phyloP scores from a whole-genome alignment of 2,113 vertebrate species.

The Paramormyrops kingsleyae region DNA sequence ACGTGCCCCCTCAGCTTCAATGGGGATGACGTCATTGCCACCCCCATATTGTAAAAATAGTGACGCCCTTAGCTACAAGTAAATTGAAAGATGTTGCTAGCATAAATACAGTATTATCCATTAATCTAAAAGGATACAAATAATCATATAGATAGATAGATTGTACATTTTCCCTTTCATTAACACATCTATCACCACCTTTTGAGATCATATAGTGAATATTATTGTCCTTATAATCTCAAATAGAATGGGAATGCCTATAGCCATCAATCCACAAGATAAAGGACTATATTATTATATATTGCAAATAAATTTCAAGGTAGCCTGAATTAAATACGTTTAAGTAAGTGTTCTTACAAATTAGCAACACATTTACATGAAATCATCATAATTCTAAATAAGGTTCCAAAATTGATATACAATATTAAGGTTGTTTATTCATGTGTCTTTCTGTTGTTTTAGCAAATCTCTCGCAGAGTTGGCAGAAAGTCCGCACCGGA shows the following conservation, averaged over 20 bases:
- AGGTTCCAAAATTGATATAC: too few relatives aligned
- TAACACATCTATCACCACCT: too few relatives aligned
- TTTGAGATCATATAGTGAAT: not conserved
- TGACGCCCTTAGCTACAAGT: not conserved
- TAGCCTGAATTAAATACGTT: not conserved
- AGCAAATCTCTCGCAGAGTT: not conserved
- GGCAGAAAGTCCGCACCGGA: not conserved
- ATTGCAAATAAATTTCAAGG: not conserved
- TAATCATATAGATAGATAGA: too few relatives aligned
- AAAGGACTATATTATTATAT: not conserved
- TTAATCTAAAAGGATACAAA: too few relatives aligned
- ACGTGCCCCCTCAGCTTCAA: not conserved
- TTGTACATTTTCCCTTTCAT: too few relatives aligned
- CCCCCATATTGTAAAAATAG: not conserved
- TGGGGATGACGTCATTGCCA: not conserved
- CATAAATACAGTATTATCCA: too few relatives aligned
- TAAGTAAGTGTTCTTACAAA: not conserved
- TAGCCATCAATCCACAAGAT: not conserved
- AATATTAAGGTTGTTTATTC: too few relatives aligned
- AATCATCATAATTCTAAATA: too few relatives aligned
- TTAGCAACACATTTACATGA: not conserved
- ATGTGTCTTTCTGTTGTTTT: too few relatives aligned
- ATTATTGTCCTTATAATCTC: not conserved
- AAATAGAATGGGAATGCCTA: not conserved
- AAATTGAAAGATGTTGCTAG: too few relatives aligned